Percentiles rank a stretch among this genome's conserved stretches.
These are phyloP conservation scores for Myotis yumanensis DNA, from an alignment of 2,113 vertebrate species.

Conservation along the genomic window DNA sequence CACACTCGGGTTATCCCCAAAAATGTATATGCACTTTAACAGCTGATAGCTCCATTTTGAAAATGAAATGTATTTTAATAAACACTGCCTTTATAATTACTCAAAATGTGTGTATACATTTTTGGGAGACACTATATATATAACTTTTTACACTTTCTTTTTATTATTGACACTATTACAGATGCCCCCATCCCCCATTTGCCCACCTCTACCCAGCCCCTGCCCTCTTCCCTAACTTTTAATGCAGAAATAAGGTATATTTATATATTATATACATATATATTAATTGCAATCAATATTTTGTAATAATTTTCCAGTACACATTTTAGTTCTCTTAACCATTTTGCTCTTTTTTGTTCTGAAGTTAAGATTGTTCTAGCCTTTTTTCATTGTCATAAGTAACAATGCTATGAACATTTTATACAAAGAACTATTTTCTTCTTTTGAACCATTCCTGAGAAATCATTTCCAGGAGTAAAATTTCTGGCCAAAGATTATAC, in stretches of 20 bases:
- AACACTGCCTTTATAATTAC: no score
- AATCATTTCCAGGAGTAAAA: constrained; percentile 23
- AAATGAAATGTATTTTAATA: no score
- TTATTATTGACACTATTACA: no score
- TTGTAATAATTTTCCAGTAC: not conserved
- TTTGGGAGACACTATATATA: no score
- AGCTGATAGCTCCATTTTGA: no score
- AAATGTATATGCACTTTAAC: no score
- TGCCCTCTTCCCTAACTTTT: not conserved
- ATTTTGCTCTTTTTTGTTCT: constrained; percentile 22
- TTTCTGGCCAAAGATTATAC: not conserved
- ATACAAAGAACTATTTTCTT: constrained; percentile 3
- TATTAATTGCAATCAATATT: not conserved
- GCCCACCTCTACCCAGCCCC: no score
- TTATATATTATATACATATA: not conserved
- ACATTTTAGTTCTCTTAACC: not conserved
- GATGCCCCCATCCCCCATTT: no score
- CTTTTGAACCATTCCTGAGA: not conserved
- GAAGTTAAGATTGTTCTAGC: not conserved
- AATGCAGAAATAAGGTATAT: not conserved
- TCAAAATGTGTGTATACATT: no score
- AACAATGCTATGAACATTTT: not conserved
- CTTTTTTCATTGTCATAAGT: not conserved
- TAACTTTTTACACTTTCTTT: no score
- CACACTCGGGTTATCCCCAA: no score